A percentile compares a stretch with the other conserved stretches of the same genome.
Evolutionary conservation across 2,113 vertebrate species (phyloP).

Genomic region (Antechinus flavipes): DNA sequence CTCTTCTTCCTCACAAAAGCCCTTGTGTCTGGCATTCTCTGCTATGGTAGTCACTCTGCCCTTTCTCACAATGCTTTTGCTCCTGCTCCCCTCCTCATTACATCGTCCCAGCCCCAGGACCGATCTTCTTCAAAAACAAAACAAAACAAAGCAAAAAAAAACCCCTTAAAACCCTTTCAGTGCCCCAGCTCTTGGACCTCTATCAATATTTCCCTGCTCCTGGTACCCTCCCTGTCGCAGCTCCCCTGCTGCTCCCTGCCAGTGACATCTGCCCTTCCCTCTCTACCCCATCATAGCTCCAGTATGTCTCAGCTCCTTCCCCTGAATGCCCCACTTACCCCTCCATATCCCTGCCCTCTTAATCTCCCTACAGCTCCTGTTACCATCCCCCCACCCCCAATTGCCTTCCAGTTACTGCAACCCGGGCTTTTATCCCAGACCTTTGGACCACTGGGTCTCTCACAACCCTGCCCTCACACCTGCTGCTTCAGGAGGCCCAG

Average conservation of each 20-base stretch:
- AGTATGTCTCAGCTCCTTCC: not conserved
- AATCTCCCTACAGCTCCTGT: too few relatives aligned
- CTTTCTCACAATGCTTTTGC: not conserved
- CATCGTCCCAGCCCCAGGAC: not conserved
- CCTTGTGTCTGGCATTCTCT: too few relatives aligned
- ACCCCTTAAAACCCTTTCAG: not conserved
- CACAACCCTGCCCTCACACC: not conserved
- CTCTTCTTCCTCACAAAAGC: not conserved
- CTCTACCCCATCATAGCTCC: too few relatives aligned
- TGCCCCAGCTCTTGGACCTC: constrained; percentile 30
- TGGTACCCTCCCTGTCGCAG: not conserved
- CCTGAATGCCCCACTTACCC: not conserved
- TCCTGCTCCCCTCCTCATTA: not conserved
- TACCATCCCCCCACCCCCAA: too few relatives aligned
- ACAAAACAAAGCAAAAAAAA: too few relatives aligned
- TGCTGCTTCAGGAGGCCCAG: not conserved
- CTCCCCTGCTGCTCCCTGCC: not conserved
- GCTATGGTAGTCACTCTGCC: not conserved
- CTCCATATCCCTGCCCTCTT: not conserved
- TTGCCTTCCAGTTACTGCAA: too few relatives aligned
- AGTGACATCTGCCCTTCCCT: too few relatives aligned
- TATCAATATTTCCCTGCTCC: not conserved
- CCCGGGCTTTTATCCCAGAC: too few relatives aligned
- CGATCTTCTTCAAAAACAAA: not conserved
- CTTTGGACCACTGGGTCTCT: too few relatives aligned